Percentiles rank a stretch among this genome's conserved stretches.
These are phyloP conservation scores for Mus caroli DNA, from an alignment of 2,797 vertebrate species.

Conservation along the genomic window DNA sequence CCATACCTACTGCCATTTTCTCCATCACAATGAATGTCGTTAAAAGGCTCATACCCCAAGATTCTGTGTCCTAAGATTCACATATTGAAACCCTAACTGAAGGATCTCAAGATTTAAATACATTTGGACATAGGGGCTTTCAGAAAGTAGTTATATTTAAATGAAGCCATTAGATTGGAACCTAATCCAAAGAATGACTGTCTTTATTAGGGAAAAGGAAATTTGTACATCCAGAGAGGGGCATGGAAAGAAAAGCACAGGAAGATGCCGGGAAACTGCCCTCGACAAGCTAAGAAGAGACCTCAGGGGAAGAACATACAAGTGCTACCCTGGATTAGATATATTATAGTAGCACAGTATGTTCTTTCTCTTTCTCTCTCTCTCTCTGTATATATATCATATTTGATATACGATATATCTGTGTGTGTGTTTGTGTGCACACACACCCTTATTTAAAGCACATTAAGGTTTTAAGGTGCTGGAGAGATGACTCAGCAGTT, in stretches of 20 bases:
- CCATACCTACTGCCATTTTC: background rate
- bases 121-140: background rate
- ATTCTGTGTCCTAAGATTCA: background rate
- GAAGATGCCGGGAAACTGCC: background rate
- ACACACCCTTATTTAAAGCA: too few species aligned
- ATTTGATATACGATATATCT: too few species aligned
- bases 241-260: background rate
- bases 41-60: background rate
- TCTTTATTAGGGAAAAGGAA: background rate
- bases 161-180: background rate
- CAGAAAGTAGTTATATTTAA: background rate
- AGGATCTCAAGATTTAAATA: background rate
- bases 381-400: too few species aligned
- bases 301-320: background rate
- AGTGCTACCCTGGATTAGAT: background rate
- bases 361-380: too few species aligned
- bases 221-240: background rate
- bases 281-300: too few species aligned
- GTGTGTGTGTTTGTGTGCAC: too few species aligned
- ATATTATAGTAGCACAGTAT: background rate
- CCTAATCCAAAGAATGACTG: background rate
- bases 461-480: background rate
- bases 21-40: background rate
- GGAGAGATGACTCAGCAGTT: background rate
- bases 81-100: background rate